These are phyloP conservation scores for Acanthornis magna DNA, from an alignment of 2,797 vertebrate species.

Conservation along the genomic window DNA sequence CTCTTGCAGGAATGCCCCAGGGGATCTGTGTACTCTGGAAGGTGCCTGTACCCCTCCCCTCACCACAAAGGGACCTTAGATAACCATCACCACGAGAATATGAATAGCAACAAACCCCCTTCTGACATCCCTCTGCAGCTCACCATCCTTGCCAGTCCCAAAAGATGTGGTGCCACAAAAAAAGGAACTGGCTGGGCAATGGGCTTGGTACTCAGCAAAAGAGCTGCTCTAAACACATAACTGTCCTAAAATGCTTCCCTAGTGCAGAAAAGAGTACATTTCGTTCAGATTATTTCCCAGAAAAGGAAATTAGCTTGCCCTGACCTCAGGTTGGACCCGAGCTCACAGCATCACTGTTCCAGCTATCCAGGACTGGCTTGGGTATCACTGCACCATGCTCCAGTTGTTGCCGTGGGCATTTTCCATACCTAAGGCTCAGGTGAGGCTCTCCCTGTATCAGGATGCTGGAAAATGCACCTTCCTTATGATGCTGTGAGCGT, in stretches of 20 bases:
- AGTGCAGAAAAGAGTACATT: not conserved
- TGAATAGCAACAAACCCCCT: fast-evolving
- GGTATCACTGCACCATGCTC: not conserved
- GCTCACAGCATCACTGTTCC: not conserved
- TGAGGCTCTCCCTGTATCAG: not conserved
- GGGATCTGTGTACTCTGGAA: not conserved
- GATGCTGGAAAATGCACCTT: not conserved
- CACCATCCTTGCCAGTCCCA: not conserved
- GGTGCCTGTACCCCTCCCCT: not conserved
- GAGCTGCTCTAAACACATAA: not conserved
- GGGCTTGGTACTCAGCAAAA: not conserved
- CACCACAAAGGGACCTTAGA: not conserved
- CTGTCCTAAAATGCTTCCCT: not conserved
- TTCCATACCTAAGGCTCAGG: not conserved
- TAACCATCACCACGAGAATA: not conserved
- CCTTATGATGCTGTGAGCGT: not conserved
- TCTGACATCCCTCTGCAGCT: not conserved
- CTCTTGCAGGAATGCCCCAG: not conserved
- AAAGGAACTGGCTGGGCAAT: not conserved
- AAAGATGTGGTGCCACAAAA: not conserved
- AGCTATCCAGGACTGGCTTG: not conserved
- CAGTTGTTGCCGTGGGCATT: fast-evolving
- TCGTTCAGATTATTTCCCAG: not conserved
- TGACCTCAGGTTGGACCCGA: not conserved
- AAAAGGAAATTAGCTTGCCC: not conserved